These are phyloP conservation scores for Pammene fasciana DNA, from an alignment of 2,888 invertebrate genomes.

Conservation along the genomic window DNA sequence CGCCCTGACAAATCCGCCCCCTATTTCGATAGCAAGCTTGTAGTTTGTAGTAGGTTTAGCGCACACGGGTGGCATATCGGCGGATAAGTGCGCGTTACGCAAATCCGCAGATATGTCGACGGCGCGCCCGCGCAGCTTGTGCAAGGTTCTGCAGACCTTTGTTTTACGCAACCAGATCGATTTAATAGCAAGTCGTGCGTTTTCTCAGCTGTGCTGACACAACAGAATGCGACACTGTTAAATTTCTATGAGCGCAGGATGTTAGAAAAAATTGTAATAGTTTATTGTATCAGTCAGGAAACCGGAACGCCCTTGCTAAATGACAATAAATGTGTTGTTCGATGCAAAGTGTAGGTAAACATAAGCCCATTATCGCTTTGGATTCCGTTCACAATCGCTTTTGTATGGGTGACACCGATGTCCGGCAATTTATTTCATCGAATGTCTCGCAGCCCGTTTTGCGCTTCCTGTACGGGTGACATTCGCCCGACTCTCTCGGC, in stretches of 20 bases:
- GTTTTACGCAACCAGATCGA: constrained; percentile 83
- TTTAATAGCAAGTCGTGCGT: constrained; percentile 81
- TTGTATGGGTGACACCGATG: constrained; percentile 69
- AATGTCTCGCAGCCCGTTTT: constrained; percentile 53
- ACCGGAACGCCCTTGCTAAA: constrained; percentile 48
- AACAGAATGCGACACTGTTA: constrained; percentile 57
- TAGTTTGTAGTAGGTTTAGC: constrained; percentile 30
- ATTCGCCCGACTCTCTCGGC: constrained; percentile 67
- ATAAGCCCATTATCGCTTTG: constrained; percentile 54
- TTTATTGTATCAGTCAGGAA: constrained; percentile 52
- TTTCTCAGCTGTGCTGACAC: constrained; percentile 75
- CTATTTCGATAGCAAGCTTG: constrained; percentile 28
- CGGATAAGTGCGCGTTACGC: constrained; percentile 83
- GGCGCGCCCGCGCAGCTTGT: constrained; percentile 76
- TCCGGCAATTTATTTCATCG: constrained; percentile 68
- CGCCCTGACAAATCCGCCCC: constrained; percentile 16
- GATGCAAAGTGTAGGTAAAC: constrained; percentile 56
- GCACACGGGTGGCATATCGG: constrained; percentile 74
- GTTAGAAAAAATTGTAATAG: constrained; percentile 43
- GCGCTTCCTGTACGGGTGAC: constrained; percentile 57
- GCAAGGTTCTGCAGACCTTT: constrained; percentile 83
- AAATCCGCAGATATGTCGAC: constrained; percentile 82
- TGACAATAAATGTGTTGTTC: constrained; percentile 60
- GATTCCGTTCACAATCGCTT: constrained; percentile 62
- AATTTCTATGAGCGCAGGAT: constrained; percentile 50